Evolutionary conservation across 2,113 vertebrate species (phyloP), one percentile per base, ranked within the genome.

Genomic region (Nesospiza acunhae): DNA sequence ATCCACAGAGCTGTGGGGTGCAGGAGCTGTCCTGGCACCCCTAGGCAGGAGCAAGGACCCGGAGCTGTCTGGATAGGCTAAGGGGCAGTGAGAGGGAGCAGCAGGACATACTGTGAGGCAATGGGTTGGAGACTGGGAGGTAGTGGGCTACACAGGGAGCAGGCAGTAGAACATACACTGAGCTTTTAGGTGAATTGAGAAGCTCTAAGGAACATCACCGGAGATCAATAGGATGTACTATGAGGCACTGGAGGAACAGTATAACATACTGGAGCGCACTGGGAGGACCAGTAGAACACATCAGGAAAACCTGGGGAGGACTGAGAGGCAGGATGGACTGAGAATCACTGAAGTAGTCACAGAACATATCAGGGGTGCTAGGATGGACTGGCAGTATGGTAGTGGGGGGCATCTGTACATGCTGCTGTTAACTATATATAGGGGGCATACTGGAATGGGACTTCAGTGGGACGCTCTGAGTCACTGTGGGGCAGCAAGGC

Each of bases 1-100:
- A 41, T 59, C 27, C 26, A 12, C 0, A 1, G 59, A 35, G 33
- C 19, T 18, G 18, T 1, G 28, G n/a, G 10, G 4, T 15, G 27
- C 27, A 17, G 28, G 28, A 85, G 64, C 17, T 49, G 50, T 47
- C 33, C 23, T 2, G 26, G 28, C 47, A 84, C 1, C 16, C 19
- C 19, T 0, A 0, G 5, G 26, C 4, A 10, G 17, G 46, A 84
- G 37, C 31, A 50, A 30, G 28, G 47, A 33, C 10, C 11, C 23
- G n/a, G 39, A 50, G 33, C 21, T 33, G 62, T 50, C 28, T 49
- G 62, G 37, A 23, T 4, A 21, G 7, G 18, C 24, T 35, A 13
- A 62, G 24, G 8, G 10, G 33, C 53, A 55, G 35, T 3, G 24
- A 39, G 27, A 67, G 4, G 49, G 19, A 37, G 21, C 47, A 44